Base-by-base conservation (phyloP, 2,888 invertebrate genomes). In the Tuberolachnus salignus region DNA sequence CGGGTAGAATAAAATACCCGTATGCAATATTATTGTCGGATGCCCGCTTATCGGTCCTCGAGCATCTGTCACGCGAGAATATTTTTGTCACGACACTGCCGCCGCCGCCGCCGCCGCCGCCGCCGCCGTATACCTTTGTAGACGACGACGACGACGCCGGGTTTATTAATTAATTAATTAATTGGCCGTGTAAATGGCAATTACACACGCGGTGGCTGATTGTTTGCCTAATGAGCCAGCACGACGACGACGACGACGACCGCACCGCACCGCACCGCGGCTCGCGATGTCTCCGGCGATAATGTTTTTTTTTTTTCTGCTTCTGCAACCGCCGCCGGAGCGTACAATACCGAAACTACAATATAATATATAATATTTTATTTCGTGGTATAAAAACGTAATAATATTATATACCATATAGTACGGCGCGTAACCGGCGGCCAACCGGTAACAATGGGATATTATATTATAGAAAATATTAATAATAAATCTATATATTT, bases 111-210 rank as follows among this genome's bases (percentile, higher is more conserved):
- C 14, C 71, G n/a, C n/a, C n/a, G n/a, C n/a, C n/a, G n/a, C 16
- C 67, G 67, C 14, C 34, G 44, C n/a, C 23, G 46, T n/a, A n/a
- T n/a, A n/a, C n/a, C n/a, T n/a, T n/a, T n/a, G n/a, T n/a, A n/a
- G n/a, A n/a, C n/a, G n/a, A n/a, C n/a, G n/a, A n/a, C 63, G 21
- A 16, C 67, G 67, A 21, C 34, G 44, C n/a, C 23, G 46, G 67
- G n/a, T n/a, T n/a, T n/a, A n/a, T n/a, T n/a, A n/a, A n/a, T 78
- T 78, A 78, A 78, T 78, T 78, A 78, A 78, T 78, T 78, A 78
- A 78, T 78, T 78, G 78, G 49, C 69, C 67, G 42, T 78, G 78
- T 69, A 78, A 78, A 67, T 11, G 67, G 67, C 78, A 78, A 78
- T 78, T 78, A 75, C 66, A 69, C 69, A 59, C 78, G 59, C 67